A percentile compares a stretch with the other conserved stretches of the same genome.
These are phyloP conservation scores for Gymnothorax reevesii DNA, from an alignment of 2,797 vertebrate species.

Conservation along the genomic window DNA sequence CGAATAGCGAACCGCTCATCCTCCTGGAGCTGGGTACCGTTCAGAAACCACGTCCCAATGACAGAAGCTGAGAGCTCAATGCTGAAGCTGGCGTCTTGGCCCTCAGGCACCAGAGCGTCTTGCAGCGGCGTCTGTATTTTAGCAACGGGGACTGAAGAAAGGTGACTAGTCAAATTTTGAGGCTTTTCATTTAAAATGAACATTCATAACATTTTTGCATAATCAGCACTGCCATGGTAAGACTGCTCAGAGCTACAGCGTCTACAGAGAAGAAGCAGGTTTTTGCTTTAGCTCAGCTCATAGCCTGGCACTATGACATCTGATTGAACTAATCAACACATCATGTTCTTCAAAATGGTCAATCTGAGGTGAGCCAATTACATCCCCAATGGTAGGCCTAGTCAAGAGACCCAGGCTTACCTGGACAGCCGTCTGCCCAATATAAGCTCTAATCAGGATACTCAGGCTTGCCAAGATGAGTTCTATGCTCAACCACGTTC, in stretches of 20 bases:
- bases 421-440: background rate
- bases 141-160: conserved; percentile 82
- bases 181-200: background rate
- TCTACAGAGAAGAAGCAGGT: too few species aligned
- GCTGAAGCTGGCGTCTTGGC: conserved; percentile 83
- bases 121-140: conserved; percentile 84
- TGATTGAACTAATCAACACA: too few species aligned
- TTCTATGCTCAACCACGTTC: background rate
- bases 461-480: background rate
- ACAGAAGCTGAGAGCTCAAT: conserved; percentile 86
- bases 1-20: conserved; percentile 71
- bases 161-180: background rate
- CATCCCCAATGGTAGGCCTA: too few species aligned
- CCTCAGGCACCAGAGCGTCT: conserved; percentile 77
- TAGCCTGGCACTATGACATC: too few species aligned
- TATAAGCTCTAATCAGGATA: background rate
- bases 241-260: too few species aligned
- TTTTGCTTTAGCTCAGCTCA: too few species aligned
- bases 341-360: too few species aligned
- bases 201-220: background rate
- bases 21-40: conserved; percentile 75
- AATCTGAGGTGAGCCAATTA: too few species aligned
- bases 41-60: conserved; percentile 86
- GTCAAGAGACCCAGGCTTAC: background rate
- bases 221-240: background rate